Evolutionary conservation across 1,140 invertebrate species (phyloP).

Genomic region (Dendroctonus ponderosae): DNA sequence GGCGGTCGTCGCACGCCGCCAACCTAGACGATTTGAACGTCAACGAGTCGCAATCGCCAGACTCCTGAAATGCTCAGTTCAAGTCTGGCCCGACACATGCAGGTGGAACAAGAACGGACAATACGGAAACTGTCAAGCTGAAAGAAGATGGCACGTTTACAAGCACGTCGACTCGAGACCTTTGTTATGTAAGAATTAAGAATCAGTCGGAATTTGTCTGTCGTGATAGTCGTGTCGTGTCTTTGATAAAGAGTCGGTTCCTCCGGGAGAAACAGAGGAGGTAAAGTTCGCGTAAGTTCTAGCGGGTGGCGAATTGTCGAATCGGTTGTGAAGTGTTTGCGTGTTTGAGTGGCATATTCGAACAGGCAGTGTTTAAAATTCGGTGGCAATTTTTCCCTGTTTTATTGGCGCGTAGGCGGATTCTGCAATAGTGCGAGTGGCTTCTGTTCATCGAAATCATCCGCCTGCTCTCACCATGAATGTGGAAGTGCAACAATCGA

Average conservation of each 20-base stretch:
- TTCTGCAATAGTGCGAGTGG: too few relatives aligned
- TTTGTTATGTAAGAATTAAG: constrained; percentile 34
- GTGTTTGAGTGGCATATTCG: too few relatives aligned
- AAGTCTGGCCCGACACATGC: constrained; percentile 3
- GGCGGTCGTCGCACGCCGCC: constrained; percentile 32
- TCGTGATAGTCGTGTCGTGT: constrained; percentile 20
- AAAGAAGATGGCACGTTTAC: constrained; percentile 15
- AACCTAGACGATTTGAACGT: constrained; percentile 30
- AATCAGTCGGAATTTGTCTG: constrained; percentile 28
- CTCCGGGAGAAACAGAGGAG: constrained; percentile 13
- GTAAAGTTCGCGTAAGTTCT: constrained; percentile 13
- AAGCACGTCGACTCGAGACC: constrained; percentile 17
- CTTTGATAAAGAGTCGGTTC: constrained; percentile 12
- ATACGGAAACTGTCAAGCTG: background rate
- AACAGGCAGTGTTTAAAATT: too few relatives aligned
- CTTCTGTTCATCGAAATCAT: too few relatives aligned
- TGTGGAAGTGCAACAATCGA: too few relatives aligned
- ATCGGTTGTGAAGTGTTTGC: too few relatives aligned
- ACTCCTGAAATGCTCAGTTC: constrained; percentile 22
- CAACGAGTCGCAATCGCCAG: constrained; percentile 30
- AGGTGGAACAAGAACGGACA: constrained; percentile 14
- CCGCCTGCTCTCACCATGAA: too few relatives aligned
- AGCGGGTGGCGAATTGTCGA: background rate
- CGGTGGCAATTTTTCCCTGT: too few relatives aligned
- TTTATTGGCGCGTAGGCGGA: too few relatives aligned